These are phyloP conservation scores for Synanthedon tipuliformis DNA, from an alignment of 2,888 invertebrate genomes.

Conservation along the genomic window DNA sequence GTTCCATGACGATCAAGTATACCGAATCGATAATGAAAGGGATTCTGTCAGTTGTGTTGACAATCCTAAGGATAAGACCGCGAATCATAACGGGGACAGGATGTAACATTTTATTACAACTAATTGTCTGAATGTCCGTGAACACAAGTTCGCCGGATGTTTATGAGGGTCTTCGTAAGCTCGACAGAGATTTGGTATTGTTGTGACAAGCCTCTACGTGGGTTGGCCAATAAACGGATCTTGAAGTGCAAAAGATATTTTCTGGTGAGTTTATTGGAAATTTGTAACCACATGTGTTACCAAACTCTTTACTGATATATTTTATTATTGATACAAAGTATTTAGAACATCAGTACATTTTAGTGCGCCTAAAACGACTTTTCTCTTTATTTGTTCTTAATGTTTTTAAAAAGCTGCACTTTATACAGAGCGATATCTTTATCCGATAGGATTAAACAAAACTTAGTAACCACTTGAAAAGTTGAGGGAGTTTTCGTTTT, in stretches of 20 bases:
- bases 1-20: no score
- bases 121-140: conserved; percentile 21
- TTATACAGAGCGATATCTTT: no score
- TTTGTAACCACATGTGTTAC: no score
- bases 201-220: conserved; percentile 29
- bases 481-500: no score
- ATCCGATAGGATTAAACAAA: no score
- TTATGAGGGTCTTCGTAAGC: conserved; percentile 35
- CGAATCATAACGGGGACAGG: conserved; percentile 9
- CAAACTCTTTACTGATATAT: conserved; percentile 28
- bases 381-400: no score
- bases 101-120: conserved; percentile 17
- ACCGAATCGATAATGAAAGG: no score
- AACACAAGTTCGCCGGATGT: conserved; percentile 28
- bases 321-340: conserved; percentile 39
- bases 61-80: background rate
- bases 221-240: conserved; percentile 53
- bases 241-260: conserved; percentile 50
- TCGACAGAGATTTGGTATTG: conserved; percentile 34
- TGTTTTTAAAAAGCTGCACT: no score
- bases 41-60: no score
- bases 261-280: conserved; percentile 24
- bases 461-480: no score
- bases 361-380: no score
- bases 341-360: no score